Evolutionary conservation across 2,888 invertebrate genomes (phyloP).

Genomic region (Sphinx pinastri): DNA sequence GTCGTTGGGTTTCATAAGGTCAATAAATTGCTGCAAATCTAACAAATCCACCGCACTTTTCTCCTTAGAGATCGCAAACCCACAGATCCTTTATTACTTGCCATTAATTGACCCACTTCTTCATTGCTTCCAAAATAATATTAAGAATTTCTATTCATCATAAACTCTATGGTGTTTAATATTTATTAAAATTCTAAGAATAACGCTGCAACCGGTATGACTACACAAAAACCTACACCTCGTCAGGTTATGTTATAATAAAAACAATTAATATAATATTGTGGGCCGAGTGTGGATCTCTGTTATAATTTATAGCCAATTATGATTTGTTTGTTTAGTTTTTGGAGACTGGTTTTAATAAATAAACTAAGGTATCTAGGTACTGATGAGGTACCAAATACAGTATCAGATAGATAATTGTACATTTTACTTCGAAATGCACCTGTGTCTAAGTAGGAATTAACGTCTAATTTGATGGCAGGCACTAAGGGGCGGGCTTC

Average conservation of each 20-base stretch:
- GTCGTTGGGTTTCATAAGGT: no score
- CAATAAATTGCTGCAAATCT: no score
- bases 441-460: no score
- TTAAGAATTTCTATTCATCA: neutral
- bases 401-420: no score
- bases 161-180: slow-evolving; percentile 30
- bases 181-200: slow-evolving; percentile 34
- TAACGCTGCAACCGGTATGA: slow-evolving; percentile 21
- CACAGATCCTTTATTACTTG: no score
- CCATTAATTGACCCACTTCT: no score
- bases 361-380: neutral
- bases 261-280: slow-evolving; percentile 18
- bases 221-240: slow-evolving; percentile 33
- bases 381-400: neutral
- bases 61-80: no score
- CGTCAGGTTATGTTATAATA: slow-evolving; percentile 25
- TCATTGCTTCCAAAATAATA: neutral
- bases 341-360: neutral
- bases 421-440: no score
- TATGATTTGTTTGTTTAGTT: neutral
- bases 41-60: no score
- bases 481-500: no score
- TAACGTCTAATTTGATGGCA: no score
- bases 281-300: neutral
- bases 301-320: neutral